A percentile compares a stretch with the other conserved stretches of the same genome.
phyloP scores from a whole-genome alignment of 35 echinoderm and acorn worm species.

The Stichopus chloronotus region DNA sequence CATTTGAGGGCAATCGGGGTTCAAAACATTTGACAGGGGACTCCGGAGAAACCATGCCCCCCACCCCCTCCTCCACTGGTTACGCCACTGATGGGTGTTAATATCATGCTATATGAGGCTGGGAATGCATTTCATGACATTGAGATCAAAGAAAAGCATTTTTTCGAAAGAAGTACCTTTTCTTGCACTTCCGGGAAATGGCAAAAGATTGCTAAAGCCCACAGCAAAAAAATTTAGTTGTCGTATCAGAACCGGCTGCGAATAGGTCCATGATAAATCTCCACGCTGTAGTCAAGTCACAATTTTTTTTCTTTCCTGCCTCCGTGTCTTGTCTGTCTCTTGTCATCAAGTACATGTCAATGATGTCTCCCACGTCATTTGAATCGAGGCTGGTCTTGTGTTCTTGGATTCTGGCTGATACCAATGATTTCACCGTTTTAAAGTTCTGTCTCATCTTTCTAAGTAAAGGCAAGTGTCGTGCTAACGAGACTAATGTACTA shows the following conservation, averaged over 20 bases:
- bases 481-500: not conserved
- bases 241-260: slow-evolving; percentile 29
- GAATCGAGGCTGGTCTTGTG: not conserved
- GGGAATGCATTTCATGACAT: too few species aligned
- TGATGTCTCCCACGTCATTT: slow-evolving; percentile 14
- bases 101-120: too few species aligned
- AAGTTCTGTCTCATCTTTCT: not conserved
- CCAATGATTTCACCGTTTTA: not conserved
- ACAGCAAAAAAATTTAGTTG: not conserved
- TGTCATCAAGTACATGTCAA: slow-evolving; percentile 35
- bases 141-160: too few species aligned
- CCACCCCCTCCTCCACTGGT: too few species aligned
- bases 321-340: not conserved
- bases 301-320: not conserved
- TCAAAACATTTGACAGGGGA: too few species aligned
- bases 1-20: too few species aligned
- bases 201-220: slow-evolving; percentile 6
- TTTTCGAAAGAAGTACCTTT: too few species aligned
- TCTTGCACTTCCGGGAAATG: slow-evolving; percentile 35
- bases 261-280: slow-evolving; percentile 15
- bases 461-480: not conserved
- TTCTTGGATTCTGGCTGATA: not conserved
- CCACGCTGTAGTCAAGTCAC: not conserved
- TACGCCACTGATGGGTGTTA: too few species aligned
- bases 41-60: too few species aligned